These are phyloP conservation scores for Drosophila robusta DNA, from an alignment of 2,888 invertebrate species.

Conservation along the genomic window DNA sequence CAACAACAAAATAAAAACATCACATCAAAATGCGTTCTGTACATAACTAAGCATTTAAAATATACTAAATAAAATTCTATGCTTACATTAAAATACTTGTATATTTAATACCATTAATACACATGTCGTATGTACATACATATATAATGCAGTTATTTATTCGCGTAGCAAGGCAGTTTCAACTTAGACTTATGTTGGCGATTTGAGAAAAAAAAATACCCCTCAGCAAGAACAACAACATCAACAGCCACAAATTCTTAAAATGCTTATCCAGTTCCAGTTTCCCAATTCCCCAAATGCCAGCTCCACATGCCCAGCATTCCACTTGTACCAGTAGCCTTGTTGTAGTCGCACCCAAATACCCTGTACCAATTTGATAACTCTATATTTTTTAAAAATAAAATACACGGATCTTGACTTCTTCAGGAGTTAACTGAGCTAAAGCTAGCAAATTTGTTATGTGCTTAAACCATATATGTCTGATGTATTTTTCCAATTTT, in stretches of 20 bases:
- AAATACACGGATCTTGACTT: too few species aligned
- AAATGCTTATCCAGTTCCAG: constrained; percentile 23
- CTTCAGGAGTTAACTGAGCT: too few species aligned
- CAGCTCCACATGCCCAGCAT: constrained; percentile 19
- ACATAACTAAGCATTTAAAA: constrained; percentile 18
- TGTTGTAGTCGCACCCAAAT: constrained; percentile 9
- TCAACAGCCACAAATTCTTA: constrained; percentile 14
- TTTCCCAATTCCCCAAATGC: constrained; percentile 13
- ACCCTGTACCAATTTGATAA: constrained; percentile 13
- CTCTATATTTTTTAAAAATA: too few species aligned
- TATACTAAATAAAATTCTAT: constrained; percentile 19
- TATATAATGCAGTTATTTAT: constrained; percentile 31
- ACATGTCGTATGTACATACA: constrained; percentile 17
- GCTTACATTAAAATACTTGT: constrained; percentile 13
- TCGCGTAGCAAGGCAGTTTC: constrained; percentile 47
- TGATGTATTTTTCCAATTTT: too few species aligned
- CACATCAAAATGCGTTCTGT: constrained; percentile 21
- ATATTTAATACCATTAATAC: constrained; percentile 20
- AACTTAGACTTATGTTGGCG: constrained; percentile 29
- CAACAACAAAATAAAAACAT: neutral
- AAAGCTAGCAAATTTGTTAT: too few species aligned
- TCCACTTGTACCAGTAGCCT: constrained; percentile 23
- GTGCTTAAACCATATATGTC: too few species aligned
- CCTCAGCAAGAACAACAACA: constrained; percentile 16
- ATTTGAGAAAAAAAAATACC: constrained; percentile 19